Conservation (phyloP, 2,888 invertebrate species). For the Amphipoea oculea region DNA sequence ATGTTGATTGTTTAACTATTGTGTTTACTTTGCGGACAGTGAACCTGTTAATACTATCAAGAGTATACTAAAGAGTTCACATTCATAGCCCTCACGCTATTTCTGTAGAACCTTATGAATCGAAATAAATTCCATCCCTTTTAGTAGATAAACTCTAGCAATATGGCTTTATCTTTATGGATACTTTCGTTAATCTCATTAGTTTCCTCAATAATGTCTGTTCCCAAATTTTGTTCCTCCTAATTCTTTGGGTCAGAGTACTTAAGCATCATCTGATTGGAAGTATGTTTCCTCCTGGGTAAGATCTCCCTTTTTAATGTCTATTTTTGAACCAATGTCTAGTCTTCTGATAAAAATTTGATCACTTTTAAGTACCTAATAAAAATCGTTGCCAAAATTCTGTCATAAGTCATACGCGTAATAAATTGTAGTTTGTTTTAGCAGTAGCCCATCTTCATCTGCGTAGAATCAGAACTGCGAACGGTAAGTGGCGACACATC, state of each 20-base stretch:
- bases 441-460: constrained; percentile 82
- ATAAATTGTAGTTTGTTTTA: constrained; percentile 84
- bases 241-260: constrained; percentile 36
- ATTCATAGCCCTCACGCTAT: background rate
- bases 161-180: constrained; percentile 48
- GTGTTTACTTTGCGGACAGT: too few relatives aligned
- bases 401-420: constrained; percentile 82
- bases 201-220: constrained; percentile 36
- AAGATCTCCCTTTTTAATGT: background rate
- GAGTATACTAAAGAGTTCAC: background rate
- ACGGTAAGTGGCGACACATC: constrained; percentile 75
- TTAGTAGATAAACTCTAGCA: constrained; percentile 29
- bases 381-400: constrained; percentile 78
- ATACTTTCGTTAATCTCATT: constrained; percentile 44
- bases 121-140: constrained; percentile 6
- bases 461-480: constrained; percentile 67
- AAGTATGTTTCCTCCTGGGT: background rate
- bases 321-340: background rate
- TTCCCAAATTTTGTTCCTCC: constrained; percentile 36
- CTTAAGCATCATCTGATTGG: constrained; percentile 33
- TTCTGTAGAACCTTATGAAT: background rate
- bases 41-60: too few relatives aligned
- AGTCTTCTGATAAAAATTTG: constrained; percentile 3
- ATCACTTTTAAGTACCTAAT: background rate
- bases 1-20: too few relatives aligned